phyloP scores from a whole-genome alignment of 2,888 invertebrate species.

The Rhagonycha lutea region DNA sequence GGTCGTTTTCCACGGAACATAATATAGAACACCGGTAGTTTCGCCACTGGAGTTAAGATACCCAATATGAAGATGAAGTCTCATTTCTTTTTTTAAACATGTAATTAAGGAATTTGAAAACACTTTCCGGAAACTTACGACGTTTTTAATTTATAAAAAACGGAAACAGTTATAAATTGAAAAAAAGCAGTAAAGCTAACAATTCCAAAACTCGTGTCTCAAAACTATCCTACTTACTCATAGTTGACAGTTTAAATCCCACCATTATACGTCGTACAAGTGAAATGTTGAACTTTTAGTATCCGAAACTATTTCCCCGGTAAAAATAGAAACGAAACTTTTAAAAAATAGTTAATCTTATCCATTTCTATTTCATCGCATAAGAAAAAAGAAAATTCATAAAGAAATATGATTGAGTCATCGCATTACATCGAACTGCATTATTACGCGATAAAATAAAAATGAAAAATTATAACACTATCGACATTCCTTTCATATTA shows the following conservation, averaged over 20 bases:
- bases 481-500: conserved; percentile 11
- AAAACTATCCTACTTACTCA: not conserved
- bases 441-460: not conserved
- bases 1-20: no score
- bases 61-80: no score
- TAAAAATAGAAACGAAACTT: not conserved
- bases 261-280: not conserved
- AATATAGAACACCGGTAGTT: no score
- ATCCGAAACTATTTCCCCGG: not conserved
- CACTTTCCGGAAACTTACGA: not conserved
- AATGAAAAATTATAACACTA: not conserved
- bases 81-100: no score
- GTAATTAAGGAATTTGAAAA: no score
- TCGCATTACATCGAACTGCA: not conserved
- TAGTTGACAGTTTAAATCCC: not conserved
- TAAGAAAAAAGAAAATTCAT: not conserved
- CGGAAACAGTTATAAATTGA: not conserved
- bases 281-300: not conserved
- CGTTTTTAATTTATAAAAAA: not conserved
- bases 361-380: not conserved
- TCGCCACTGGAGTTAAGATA: no score
- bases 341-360: not conserved
- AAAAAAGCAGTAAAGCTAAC: not conserved
- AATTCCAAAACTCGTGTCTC: not conserved
- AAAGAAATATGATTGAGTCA: not conserved